phyloP scores from a whole-genome alignment of 1,140 invertebrate genomes.

The Sminthurinus signatus region DNA sequence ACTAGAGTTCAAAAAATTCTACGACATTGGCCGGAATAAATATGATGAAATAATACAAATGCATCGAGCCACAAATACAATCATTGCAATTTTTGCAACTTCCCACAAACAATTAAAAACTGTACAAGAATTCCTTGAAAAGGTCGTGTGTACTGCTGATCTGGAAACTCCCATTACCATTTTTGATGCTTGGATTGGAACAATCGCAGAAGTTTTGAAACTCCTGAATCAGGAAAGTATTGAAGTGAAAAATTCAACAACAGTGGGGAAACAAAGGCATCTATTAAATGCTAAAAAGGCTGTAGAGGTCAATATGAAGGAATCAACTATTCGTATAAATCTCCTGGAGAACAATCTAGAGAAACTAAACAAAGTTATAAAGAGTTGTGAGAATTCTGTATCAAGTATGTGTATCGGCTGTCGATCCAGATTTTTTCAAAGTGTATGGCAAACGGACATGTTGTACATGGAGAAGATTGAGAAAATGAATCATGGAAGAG shows the following conservation, averaged over 20 bases:
- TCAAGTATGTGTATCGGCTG: neutral
- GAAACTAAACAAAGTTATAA: neutral
- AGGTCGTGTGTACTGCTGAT: neutral
- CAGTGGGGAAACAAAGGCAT: neutral
- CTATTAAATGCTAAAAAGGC: neutral
- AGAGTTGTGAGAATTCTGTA: neutral
- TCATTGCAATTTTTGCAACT: neutral
- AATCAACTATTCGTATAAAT: neutral
- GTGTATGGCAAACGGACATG: conserved; percentile 1
- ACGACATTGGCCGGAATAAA: neutral
- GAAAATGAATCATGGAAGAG: too few relatives aligned
- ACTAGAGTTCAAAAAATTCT: neutral
- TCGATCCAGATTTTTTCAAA: neutral
- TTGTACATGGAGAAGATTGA: neutral
- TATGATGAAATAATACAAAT: neutral
- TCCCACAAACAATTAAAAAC: neutral
- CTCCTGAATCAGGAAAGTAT: neutral
- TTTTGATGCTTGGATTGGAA: neutral
- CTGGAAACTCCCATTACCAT: neutral
- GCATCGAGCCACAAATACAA: neutral
- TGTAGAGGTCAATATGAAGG: neutral
- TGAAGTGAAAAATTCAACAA: neutral
- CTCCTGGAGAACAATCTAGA: neutral
- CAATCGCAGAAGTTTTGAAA: neutral
- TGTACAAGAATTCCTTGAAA: neutral